phyloP scores from a whole-genome alignment of 2,888 invertebrate species.

The Hesperia comma region DNA sequence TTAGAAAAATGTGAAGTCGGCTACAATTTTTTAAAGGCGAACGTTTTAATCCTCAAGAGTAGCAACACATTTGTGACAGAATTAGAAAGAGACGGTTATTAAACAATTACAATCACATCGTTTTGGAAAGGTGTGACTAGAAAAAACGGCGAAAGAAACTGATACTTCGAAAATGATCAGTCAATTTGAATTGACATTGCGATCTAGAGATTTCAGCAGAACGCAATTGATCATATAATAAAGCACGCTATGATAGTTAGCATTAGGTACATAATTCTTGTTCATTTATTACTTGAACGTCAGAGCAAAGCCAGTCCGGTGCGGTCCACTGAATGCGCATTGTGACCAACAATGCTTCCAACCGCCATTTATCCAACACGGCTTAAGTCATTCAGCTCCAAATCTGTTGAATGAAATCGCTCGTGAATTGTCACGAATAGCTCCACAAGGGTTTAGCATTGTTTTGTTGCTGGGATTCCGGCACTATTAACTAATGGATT shows the following conservation, averaged over 20 bases:
- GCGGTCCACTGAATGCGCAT: conserved; percentile 55
- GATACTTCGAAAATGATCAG: no score
- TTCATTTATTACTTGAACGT: conserved; percentile 12
- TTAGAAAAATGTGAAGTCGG: no score
- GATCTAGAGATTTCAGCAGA: no score
- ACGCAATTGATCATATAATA: neutral
- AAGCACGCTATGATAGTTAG: conserved; percentile 17
- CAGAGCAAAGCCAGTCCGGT: conserved; percentile 29
- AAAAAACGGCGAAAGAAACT: no score
- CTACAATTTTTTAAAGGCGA: no score
- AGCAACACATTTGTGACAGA: no score
- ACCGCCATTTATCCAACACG: conserved; percentile 38
- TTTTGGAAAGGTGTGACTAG: no score
- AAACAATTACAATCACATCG: no score
- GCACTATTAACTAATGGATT: conserved; percentile 31
- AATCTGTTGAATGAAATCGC: conserved; percentile 42
- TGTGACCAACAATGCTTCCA: conserved; percentile 56
- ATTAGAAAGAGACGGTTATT: no score
- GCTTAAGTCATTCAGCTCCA: conserved; percentile 42
- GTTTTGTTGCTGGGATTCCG: conserved; percentile 31
- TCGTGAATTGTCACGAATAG: conserved; percentile 42
- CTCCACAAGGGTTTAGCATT: conserved; percentile 25
- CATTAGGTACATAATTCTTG: conserved; percentile 5
- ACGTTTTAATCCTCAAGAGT: no score
- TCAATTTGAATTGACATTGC: no score